phyloP scores from a whole-genome alignment of 1,140 invertebrate species.

The Pogonomyrmex californicus region DNA sequence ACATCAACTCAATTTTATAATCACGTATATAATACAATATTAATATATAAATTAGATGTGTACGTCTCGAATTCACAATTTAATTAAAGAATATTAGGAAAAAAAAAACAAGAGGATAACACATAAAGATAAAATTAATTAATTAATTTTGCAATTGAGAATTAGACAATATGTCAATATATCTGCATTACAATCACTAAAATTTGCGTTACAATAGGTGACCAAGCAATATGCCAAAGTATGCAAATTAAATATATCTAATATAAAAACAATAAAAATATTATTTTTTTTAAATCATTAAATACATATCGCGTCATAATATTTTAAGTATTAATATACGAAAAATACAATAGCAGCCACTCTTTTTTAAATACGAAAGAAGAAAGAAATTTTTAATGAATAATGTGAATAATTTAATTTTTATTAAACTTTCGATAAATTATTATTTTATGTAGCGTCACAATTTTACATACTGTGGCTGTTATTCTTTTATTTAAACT shows the following conservation, averaged over 20 bases:
- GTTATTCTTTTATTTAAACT: background rate
- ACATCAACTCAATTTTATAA: slow-evolving; percentile 23
- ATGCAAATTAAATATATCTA: slow-evolving; percentile 25
- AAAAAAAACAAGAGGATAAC: background rate
- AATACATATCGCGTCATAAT: background rate
- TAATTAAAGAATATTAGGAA: background rate
- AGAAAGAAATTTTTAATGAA: background rate
- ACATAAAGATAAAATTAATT: background rate
- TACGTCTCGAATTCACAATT: background rate
- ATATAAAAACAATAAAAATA: background rate
- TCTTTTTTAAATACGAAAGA: background rate
- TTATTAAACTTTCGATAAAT: slow-evolving; percentile 3
- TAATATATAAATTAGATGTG: background rate
- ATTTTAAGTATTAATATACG: background rate
- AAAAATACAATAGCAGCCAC: background rate
- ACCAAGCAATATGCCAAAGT: background rate
- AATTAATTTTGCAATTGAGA: background rate
- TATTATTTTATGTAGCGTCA: slow-evolving; percentile 1
- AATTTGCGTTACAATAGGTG: no score
- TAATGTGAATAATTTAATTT: background rate
- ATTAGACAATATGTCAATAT: background rate
- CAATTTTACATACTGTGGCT: slow-evolving; percentile 21
- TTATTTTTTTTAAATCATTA: background rate
- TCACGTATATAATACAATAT: background rate
- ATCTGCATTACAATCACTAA: background rate